Conservation (phyloP, 2,113 vertebrate species). For the Perognathus longimembris region DNA sequence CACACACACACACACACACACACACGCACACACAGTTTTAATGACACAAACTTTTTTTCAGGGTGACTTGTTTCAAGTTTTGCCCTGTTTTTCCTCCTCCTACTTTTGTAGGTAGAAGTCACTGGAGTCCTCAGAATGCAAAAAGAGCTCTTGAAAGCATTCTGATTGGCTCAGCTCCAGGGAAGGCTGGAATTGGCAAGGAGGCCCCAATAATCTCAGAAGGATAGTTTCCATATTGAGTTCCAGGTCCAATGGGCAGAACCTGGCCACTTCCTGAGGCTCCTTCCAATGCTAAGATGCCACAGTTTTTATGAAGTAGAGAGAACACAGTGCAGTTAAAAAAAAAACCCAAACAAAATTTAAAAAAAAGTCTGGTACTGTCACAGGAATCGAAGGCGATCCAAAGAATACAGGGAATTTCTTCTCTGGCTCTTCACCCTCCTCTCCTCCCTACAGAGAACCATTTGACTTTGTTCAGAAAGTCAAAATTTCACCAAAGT, state of each 20-base stretch:
- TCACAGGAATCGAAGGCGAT: not conserved
- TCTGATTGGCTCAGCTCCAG: conserved; percentile 25
- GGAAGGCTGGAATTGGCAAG: conserved; percentile 26
- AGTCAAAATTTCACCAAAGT: conserved; percentile 45
- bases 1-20: too few relatives aligned
- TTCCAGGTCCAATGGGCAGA: conserved; percentile 1
- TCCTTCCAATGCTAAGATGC: conserved; percentile 12
- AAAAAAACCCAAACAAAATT: conserved; percentile 30
- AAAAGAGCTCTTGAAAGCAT: conserved; percentile 8
- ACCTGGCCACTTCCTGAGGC: not conserved
- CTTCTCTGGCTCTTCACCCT: not conserved
- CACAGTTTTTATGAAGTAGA: conserved; percentile 61
- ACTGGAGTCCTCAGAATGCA: not conserved
- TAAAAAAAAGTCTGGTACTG: conserved; percentile 4
- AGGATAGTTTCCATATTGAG: conserved; percentile 23
- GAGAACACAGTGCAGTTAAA: conserved; percentile 55
- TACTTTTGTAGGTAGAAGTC: not conserved
- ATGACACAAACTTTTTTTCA: not conserved
- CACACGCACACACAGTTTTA: not conserved
- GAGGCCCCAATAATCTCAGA: not conserved
- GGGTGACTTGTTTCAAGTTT: not conserved
- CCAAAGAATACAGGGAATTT: not conserved
- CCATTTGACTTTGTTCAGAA: not conserved
- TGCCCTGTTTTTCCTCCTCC: not conserved
- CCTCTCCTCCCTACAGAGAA: not conserved